phyloP scores from a whole-genome alignment of 2,113 vertebrate species.

The Cichladusa arquata region DNA sequence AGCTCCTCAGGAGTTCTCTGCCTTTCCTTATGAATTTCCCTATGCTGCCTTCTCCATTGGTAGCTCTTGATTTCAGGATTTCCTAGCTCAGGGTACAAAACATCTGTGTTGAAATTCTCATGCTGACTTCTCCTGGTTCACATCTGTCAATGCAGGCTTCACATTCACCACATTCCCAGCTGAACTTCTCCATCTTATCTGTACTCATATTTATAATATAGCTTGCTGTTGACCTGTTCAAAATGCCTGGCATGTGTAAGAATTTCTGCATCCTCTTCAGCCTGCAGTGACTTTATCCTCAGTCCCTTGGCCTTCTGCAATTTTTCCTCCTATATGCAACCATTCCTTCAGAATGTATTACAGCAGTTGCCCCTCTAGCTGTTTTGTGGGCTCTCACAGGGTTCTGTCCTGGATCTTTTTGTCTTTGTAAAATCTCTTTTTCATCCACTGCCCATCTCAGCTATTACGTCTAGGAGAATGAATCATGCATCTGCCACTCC shows the following conservation, averaged over 20 bases:
- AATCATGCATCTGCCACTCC: background rate
- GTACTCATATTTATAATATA: background rate
- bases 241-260: fast-evolving
- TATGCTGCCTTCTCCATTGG: background rate
- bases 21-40: background rate
- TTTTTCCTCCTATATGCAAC: background rate
- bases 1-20: background rate
- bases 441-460: background rate
- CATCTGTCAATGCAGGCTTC: background rate
- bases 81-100: background rate
- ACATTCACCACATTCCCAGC: background rate
- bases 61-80: background rate
- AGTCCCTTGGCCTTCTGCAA: background rate
- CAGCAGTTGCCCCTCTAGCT: background rate
- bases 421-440: background rate
- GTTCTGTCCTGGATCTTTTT: background rate
- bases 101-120: background rate
- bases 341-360: background rate
- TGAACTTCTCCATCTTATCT: background rate
- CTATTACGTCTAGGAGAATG: background rate
- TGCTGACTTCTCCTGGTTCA: background rate
- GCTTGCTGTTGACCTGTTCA: background rate
- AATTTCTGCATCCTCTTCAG: background rate
- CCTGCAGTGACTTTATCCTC: background rate
- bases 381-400: background rate